These are phyloP conservation scores for Clivina fossor DNA, from an alignment of 2,888 invertebrate genomes.

Conservation along the genomic window DNA sequence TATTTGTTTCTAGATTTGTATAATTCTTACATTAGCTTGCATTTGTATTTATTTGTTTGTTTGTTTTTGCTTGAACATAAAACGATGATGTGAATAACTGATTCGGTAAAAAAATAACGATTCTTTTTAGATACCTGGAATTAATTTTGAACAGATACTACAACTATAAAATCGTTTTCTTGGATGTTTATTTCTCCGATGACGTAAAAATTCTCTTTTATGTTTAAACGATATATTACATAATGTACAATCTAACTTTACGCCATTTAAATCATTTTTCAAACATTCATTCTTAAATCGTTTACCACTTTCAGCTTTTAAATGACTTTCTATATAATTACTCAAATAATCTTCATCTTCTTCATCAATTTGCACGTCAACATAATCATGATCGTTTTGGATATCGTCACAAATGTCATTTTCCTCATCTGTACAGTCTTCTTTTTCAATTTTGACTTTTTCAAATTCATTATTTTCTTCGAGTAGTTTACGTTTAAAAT, in stretches of 20 bases:
- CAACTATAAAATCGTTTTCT: neutral
- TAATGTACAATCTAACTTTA: neutral
- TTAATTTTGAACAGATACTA: neutral
- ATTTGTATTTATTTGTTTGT: neutral
- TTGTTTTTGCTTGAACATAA: too few relatives aligned
- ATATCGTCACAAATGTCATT: neutral
- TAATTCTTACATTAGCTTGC: neutral
- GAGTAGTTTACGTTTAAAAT: neutral
- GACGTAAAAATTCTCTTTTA: neutral
- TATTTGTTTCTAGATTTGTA: neutral
- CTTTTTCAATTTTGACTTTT: neutral
- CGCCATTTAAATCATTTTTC: neutral
- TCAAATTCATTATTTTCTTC: neutral
- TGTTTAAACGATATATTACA: neutral
- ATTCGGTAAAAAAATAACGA: too few relatives aligned
- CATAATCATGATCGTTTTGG: neutral
- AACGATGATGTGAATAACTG: too few relatives aligned
- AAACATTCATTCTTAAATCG: neutral
- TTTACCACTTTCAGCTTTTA: neutral
- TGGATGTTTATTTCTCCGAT: neutral
- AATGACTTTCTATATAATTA: neutral
- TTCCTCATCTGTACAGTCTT: neutral
- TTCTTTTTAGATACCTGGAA: neutral
- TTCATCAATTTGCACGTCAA: neutral
- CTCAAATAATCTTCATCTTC: neutral